Conservation (phyloP, 2,888 invertebrate genomes). For the Podabrus alpinus region DNA sequence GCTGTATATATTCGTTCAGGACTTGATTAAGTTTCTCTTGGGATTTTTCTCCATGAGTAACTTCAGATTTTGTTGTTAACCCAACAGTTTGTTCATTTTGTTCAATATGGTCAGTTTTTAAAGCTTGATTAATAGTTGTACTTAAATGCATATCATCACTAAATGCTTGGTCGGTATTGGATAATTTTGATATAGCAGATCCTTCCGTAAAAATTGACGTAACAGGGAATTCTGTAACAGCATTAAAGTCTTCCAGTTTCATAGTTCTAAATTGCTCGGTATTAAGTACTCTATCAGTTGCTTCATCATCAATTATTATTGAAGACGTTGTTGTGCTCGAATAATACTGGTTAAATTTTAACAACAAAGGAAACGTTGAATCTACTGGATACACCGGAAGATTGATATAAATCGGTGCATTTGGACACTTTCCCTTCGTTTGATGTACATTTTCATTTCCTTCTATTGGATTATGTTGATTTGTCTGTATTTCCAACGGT, state of each 20-base stretch:
- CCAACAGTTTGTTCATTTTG: background rate
- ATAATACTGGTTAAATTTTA: conserved; percentile 34
- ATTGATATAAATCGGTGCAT: conserved; percentile 29
- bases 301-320: conserved; percentile 29
- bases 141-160: background rate
- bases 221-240: conserved; percentile 35
- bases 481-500: background rate
- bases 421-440: background rate
- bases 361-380: conserved; percentile 22
- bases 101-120: background rate
- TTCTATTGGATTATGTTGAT: background rate
- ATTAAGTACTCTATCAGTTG: conserved; percentile 30
- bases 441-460: background rate
- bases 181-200: background rate
- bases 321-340: conserved; percentile 7
- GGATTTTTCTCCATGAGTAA: background rate
- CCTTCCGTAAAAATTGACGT: conserved; percentile 1
- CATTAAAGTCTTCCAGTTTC: conserved; percentile 34
- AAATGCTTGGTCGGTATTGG: background rate
- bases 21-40: background rate
- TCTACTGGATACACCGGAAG: conserved; percentile 37
- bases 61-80: background rate
- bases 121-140: background rate
- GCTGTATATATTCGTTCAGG: background rate
- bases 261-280: conserved; percentile 30